Base-by-base conservation (phyloP, 2,888 invertebrate species). In the Watsonalla binaria region DNA sequence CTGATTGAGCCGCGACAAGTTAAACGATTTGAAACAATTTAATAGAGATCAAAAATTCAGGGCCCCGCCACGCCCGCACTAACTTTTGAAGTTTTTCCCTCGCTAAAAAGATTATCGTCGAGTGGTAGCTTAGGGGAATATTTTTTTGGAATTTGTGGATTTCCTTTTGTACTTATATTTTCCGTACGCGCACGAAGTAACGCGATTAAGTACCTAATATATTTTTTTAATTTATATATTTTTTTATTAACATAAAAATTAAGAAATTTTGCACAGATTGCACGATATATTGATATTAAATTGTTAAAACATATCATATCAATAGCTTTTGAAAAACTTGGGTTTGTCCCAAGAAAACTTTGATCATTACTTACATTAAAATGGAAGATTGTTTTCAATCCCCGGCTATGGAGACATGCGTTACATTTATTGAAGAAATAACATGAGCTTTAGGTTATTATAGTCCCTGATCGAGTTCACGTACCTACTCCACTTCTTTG, bases 1-100 rank as follows among this genome's bases (percentile, higher is more conserved):
- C 87, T 90, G 90, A 90, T 90, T 90, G 90, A 89, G 87, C 86
- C 86, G 90, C 90, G 90, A 90, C 90, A 90, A 90, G 90, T 90
- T 90, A 90, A 90, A 90, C 90, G 82, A 90, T 90, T 90, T 90
- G 90, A 90, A 90, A 90, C 90, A 90, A 90, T 90, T 90, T 90
- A 90, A 90, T 90, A 90, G 89, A 90, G 90, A 90, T 90, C 90
- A 90, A 90, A 90, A 90, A 90, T 89, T 86, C 81, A 76, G 78
- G 69, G 76, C 86, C 89, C 86, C 81, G 82, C 80, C 66, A 68
- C 78, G 78, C 87, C 85, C 86, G 86, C 86, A 88, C 90, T 87
- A 90, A 90, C 90, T 90, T 90, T 90, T 90, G 90, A 90, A 90
- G 90, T 89, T 90, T 88, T 90, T 89, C 86, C 89, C 90, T 81